Percentiles rank a stretch among this genome's conserved stretches.
phyloP scores from a whole-genome alignment of 2,113 vertebrate genomes.

The Lamprotornis superbus region DNA sequence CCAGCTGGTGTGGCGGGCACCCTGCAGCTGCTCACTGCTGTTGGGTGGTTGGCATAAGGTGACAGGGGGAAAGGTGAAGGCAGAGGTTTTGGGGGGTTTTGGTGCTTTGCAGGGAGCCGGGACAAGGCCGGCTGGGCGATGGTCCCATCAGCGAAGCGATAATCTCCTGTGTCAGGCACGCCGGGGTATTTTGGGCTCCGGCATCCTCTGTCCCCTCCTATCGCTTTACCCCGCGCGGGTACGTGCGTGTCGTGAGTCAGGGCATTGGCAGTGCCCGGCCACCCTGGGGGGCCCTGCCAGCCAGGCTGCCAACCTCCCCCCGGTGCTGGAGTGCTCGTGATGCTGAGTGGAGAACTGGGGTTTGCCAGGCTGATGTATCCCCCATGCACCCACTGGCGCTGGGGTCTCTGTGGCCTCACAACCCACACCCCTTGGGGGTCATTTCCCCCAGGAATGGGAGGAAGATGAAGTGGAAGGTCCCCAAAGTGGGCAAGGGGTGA shows the following conservation, averaged over 20 bases:
- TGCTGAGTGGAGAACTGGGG: neutral
- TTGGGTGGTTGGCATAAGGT: neutral
- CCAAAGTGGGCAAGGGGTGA: rapidly evolving
- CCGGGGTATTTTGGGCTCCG: slow-evolving; percentile 62
- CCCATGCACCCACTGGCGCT: rapidly evolving
- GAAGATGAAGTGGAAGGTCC: neutral
- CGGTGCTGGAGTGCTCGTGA: rapidly evolving
- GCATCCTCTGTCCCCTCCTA: slow-evolving; percentile 56
- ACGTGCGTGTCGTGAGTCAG: slow-evolving; percentile 57
- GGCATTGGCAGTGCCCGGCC: slow-evolving; percentile 49
- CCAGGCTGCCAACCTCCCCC: neutral
- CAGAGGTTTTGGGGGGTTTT: neutral
- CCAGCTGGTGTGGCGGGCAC: rapidly evolving
- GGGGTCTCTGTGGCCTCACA: neutral
- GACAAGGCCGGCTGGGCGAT: neutral
- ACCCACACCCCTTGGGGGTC: neutral
- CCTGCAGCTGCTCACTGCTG: rapidly evolving
- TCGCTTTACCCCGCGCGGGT: slow-evolving; percentile 56
- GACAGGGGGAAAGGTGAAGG: neutral
- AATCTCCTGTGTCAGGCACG: slow-evolving; percentile 62
- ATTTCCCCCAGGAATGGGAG: neutral
- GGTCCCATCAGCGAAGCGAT: slow-evolving; percentile 11
- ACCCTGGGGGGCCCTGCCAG: neutral
- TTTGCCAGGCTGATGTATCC: neutral
- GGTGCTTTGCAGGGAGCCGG: neutral